These are phyloP conservation scores for Hydrotaea cyrtoneurina DNA, from an alignment of 2,888 invertebrate species.

Conservation along the genomic window DNA sequence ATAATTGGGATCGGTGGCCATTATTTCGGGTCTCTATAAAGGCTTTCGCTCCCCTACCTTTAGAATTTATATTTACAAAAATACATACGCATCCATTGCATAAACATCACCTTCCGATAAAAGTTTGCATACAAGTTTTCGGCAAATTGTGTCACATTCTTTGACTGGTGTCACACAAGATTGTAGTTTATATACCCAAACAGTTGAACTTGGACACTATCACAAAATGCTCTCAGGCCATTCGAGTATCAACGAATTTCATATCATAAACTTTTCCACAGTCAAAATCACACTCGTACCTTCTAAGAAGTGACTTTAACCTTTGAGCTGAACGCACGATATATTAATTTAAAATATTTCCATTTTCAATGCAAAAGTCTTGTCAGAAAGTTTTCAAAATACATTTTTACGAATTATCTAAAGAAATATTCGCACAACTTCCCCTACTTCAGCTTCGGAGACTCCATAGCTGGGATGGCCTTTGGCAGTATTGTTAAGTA, in stretches of 20 bases:
- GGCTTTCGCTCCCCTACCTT: too few relatives aligned
- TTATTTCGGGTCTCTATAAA: too few relatives aligned
- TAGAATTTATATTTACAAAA: too few relatives aligned
- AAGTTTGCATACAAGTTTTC: neutral
- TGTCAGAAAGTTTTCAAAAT: constrained; percentile 29
- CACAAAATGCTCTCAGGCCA: neutral
- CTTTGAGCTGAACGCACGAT: constrained; percentile 12
- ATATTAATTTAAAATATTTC: constrained; percentile 33
- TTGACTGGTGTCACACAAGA: neutral
- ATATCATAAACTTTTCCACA: neutral
- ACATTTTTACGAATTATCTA: constrained; percentile 33
- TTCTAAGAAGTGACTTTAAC: constrained; percentile 33
- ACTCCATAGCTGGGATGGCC: neutral
- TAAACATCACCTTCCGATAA: neutral
- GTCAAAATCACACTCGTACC: neutral
- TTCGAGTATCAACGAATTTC: neutral
- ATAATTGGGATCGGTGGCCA: too few relatives aligned
- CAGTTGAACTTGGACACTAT: neutral
- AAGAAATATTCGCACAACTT: constrained; percentile 13
- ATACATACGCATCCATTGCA: too few relatives aligned
- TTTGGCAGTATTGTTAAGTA: neutral
- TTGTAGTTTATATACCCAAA: neutral
- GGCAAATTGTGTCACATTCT: neutral
- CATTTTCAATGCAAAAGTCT: neutral
- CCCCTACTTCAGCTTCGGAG: neutral